Percentiles rank a stretch among this genome's conserved stretches.
These are phyloP conservation scores for Oreochromis grahami DNA, from an alignment of 2,797 vertebrate genomes.

Conservation along the genomic window DNA sequence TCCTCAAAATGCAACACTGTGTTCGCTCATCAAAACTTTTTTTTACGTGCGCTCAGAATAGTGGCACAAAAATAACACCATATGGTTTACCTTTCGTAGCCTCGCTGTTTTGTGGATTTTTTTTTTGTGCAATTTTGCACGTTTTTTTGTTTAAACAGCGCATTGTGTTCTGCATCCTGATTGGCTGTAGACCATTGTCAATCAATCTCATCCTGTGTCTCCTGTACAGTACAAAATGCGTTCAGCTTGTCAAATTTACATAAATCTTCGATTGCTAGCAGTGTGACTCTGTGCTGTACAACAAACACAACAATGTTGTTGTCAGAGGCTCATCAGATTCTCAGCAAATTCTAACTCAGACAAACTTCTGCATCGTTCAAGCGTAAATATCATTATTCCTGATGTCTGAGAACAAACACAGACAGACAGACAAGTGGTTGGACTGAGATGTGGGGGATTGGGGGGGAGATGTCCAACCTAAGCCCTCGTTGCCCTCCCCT, in stretches of 20 bases:
- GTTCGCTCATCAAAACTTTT: too few species aligned
- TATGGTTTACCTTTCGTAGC: too few species aligned
- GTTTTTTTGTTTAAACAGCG: too few species aligned
- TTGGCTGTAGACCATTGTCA: too few species aligned
- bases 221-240: background rate
- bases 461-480: constrained; percentile 26
- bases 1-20: too few species aligned
- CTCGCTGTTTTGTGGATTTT: too few species aligned
- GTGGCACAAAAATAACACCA: too few species aligned
- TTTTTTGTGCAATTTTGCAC: too few species aligned
- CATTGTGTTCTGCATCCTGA: too few species aligned
- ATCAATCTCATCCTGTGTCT: background rate
- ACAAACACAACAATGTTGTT: background rate
- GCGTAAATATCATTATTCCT: background rate
- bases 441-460: constrained; percentile 18
- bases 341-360: too few species aligned
- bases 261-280: background rate
- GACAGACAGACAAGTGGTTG: constrained; percentile 36
- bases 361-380: background rate
- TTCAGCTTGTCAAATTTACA: background rate
- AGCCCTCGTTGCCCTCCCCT: background rate
- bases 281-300: background rate
- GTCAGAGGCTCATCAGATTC: background rate
- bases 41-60: too few species aligned
- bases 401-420: background rate